Base-by-base conservation (phyloP, 1,140 invertebrate genomes). In the Aphaenogaster floridana region DNA sequence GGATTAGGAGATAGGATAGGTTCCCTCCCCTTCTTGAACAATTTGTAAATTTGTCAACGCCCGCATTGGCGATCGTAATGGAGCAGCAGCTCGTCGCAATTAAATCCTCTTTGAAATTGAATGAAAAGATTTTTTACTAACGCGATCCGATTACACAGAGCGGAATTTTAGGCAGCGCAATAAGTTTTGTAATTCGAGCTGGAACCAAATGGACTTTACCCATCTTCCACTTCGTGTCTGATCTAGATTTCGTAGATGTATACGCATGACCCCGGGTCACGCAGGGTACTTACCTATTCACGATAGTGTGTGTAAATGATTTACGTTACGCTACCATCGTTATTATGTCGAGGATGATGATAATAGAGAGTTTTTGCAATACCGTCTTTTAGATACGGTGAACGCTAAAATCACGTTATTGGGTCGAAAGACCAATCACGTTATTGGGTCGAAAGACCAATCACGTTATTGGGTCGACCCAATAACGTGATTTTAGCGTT, bases 201-300 rank as follows among this genome's bases (percentile, higher is more conserved):
- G 52, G 54, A 80, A 80, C 6, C 50, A 61, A 28, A 78, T 34
- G 17, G 36, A 61, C 69, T 64, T 54, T 45, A 42, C 36, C 45
- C 39, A 72, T 79, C 79, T 87, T 90, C 59, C 78, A 83, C 63
- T 88, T 78, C 76, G 59, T 50, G 86, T 86, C 83, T 77, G 76
- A 78, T 88, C 69, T 83, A 86, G 66, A 86, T 68, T 72, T 90
- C 90, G 61, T 91, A 91, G 86, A 88, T 66, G 81, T 90, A 91
- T 90, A 91, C 89, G 90, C 89, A 91, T 89, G 89, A 88, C 88
- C 42, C 93, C 94, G 94, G 93, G 93, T 95, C 93, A 93, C 92
- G 94, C 95, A 95, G 95, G 95, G 95, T 95, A 95, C 92, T 92
- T 92, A 92, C 91, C 69, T 81, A 77, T 52, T 90, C 81, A 77